phyloP scores from a whole-genome alignment of 2,888 invertebrate species.

The Lasioglossum calceatum region DNA sequence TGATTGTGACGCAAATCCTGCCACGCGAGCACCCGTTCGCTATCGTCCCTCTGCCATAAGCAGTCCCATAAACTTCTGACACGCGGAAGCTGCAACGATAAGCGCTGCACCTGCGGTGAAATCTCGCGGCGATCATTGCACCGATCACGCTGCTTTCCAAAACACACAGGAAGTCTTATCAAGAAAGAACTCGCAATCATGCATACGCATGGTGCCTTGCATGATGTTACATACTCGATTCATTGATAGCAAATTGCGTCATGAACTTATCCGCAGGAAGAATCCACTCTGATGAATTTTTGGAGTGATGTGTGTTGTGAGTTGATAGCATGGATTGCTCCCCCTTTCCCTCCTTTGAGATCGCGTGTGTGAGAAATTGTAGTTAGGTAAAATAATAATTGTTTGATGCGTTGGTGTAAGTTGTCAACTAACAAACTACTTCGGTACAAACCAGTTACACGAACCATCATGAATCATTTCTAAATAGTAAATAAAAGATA shows the following conservation, averaged over 20 bases:
- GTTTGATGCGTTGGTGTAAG: neutral
- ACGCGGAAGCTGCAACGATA: neutral
- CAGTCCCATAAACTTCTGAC: neutral
- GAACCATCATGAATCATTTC: no score
- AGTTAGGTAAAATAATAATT: neutral
- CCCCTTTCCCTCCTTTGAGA: neutral
- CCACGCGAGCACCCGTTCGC: neutral
- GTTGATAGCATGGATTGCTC: neutral
- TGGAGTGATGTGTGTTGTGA: neutral
- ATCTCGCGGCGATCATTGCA: neutral
- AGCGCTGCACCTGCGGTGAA: neutral
- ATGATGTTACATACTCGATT: conserved; percentile 13
- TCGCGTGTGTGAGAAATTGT: neutral
- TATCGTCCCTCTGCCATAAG: neutral
- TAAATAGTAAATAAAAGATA: no score
- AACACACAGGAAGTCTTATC: neutral
- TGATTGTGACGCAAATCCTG: neutral
- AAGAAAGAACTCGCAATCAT: conserved; percentile 32
- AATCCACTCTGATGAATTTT: neutral
- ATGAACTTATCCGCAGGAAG: neutral
- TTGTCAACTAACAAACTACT: neutral
- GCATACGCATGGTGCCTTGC: conserved; percentile 22
- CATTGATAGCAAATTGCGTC: conserved; percentile 31
- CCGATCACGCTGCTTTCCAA: neutral
- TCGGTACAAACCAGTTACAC: no score